phyloP scores from a whole-genome alignment of 2,113 vertebrate genomes.

The Erythrocercus mccallii region DNA sequence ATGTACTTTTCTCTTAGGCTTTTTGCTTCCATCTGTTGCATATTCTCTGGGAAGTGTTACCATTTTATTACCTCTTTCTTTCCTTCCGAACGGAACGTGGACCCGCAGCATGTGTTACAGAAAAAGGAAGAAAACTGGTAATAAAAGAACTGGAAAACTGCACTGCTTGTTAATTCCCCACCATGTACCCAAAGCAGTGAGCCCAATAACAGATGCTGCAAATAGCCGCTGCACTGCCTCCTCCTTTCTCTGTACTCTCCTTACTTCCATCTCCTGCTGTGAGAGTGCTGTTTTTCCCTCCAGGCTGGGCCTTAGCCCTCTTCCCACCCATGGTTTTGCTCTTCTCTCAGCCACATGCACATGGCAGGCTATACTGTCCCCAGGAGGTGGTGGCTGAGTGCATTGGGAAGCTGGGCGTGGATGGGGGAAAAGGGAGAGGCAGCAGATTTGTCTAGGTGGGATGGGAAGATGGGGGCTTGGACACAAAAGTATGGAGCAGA shows the following conservation, averaged over 20 bases:
- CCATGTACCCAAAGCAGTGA: not conserved
- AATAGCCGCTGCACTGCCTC: not conserved
- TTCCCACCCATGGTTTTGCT: not conserved
- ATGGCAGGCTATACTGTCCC: rapidly evolving
- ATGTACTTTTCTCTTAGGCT: not conserved
- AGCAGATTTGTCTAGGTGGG: not conserved
- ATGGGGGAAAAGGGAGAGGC: not conserved
- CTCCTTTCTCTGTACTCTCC: not conserved
- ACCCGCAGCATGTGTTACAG: not conserved
- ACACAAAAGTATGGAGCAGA: not conserved
- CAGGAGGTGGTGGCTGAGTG: not conserved
- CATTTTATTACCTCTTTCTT: not conserved
- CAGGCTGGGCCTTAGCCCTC: not conserved
- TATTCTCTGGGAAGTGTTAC: not conserved
- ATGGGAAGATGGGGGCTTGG: not conserved
- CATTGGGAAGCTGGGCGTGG: not conserved
- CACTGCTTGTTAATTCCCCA: not conserved
- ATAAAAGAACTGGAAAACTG: not conserved
- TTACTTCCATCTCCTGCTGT: not conserved
- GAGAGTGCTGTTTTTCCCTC: not conserved
- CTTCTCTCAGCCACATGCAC: rapidly evolving
- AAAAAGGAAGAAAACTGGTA: not conserved
- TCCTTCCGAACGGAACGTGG: rapidly evolving
- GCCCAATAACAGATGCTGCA: not conserved
- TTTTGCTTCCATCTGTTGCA: not conserved